Percentiles rank a stretch among this genome's conserved stretches.
phyloP scores from a whole-genome alignment of 53 echinoderm and acorn worm species.

The Patiria pectinifera region DNA sequence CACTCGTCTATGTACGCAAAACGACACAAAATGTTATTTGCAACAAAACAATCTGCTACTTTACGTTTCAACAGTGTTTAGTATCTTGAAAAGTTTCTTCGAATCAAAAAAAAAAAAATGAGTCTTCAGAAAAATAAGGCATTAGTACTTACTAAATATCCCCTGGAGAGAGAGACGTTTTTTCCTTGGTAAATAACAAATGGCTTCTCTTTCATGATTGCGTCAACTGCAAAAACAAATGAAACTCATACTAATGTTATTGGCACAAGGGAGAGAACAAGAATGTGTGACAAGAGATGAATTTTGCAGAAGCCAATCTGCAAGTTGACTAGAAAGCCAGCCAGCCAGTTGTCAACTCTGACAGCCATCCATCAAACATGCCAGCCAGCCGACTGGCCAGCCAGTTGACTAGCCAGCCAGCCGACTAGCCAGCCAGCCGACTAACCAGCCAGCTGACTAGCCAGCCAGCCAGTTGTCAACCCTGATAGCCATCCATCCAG shows the following conservation, averaged over 20 bases:
- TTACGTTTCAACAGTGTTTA: no score
- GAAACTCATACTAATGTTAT: not conserved
- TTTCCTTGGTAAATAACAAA: conserved; percentile 52
- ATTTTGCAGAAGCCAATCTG: no score
- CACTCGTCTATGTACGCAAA: conserved; percentile 72
- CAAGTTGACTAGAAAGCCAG: no score
- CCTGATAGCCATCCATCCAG: no score
- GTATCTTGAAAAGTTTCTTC: not conserved
- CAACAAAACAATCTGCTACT: no score
- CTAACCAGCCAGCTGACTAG: no score
- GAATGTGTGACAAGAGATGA: not conserved
- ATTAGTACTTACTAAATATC: conserved; percentile 76
- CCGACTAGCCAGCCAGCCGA: no score
- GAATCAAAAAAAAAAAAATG: not conserved
- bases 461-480: no score
- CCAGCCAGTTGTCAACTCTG: no score
- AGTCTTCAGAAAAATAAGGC: not conserved
- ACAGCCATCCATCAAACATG: no score
- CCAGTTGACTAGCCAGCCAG: no score
- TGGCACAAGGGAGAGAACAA: not conserved
- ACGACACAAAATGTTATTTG: not conserved
- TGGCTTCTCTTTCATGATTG: conserved; percentile 65
- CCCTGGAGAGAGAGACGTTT: conserved; percentile 84
- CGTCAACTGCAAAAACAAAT: conserved; percentile 67
- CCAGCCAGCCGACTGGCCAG: no score